Conservation (phyloP, 2,888 invertebrate species). For the Trichopria drosophilae region DNA sequence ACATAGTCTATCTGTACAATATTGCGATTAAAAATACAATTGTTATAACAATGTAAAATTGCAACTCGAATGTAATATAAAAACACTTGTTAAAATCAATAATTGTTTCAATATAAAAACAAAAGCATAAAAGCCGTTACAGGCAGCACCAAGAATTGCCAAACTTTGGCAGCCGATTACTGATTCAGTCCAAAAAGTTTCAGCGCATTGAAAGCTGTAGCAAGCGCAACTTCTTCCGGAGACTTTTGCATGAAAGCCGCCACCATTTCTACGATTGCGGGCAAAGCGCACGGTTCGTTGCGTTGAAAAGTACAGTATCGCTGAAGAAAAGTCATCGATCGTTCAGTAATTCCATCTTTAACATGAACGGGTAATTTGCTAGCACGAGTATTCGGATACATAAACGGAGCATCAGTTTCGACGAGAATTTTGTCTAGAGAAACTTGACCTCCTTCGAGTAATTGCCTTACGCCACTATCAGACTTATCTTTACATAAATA, state of each 20-base stretch:
- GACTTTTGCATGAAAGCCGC: constrained; percentile 87
- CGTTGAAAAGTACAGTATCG: constrained; percentile 94
- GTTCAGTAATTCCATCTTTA: constrained; percentile 83
- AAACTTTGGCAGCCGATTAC: constrained; percentile 61
- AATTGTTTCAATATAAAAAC: too few relatives aligned
- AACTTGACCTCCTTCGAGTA: constrained; percentile 77
- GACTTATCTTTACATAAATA: constrained; percentile 91
- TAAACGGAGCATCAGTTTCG: constrained; percentile 93
- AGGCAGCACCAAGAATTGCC: constrained; percentile 10
- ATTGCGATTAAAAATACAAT: too few relatives aligned
- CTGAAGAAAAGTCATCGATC: constrained; percentile 80
- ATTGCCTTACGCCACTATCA: constrained; percentile 82
- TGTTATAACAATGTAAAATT: too few relatives aligned
- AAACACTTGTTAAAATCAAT: too few relatives aligned
- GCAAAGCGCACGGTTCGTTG: constrained; percentile 93
- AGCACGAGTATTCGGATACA: constrained; percentile 93
- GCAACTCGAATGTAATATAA: too few relatives aligned
- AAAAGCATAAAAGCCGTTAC: too few relatives aligned
- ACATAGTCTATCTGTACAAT: too few relatives aligned
- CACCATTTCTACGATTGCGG: constrained; percentile 90
- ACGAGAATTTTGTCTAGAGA: constrained; percentile 84
- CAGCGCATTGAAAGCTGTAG: constrained; percentile 88
- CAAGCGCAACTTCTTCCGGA: constrained; percentile 86
- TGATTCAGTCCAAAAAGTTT: constrained; percentile 86
- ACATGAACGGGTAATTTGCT: constrained; percentile 87